Conservation (phyloP, 1,140 invertebrate species). For the Solenopsis fugax region DNA sequence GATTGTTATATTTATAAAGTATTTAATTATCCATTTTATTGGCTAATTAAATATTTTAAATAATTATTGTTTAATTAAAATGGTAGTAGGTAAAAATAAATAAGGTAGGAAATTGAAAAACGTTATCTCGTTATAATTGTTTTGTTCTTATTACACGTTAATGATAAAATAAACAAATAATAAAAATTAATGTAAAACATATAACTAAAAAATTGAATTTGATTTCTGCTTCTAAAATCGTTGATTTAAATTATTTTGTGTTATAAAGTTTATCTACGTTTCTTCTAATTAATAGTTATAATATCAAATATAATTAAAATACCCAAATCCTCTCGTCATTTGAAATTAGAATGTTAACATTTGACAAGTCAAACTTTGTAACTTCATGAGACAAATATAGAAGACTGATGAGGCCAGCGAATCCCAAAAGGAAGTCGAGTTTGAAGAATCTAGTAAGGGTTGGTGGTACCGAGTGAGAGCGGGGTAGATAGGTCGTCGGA, state of each 20-base stretch:
- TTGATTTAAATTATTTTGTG: background rate
- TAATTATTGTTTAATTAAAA: background rate
- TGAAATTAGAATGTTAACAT: background rate
- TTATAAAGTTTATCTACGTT: background rate
- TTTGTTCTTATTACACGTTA: background rate
- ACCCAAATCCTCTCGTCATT: background rate
- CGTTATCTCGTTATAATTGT: background rate
- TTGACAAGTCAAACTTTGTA: background rate
- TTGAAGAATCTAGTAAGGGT: constrained; percentile 45
- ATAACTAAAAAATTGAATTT: background rate
- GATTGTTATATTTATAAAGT: background rate
- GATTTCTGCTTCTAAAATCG: background rate
- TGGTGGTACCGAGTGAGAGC: constrained; percentile 17
- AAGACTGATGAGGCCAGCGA: background rate
- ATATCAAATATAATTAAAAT: background rate
- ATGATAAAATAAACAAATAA: background rate
- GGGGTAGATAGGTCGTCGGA: constrained; percentile 61
- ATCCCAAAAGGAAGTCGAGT: constrained; percentile 29
- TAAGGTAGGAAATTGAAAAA: too few species aligned
- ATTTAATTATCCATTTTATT: constrained; percentile 2
- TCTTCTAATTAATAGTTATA: background rate
- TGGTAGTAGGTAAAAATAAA: background rate
- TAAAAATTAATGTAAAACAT: background rate
- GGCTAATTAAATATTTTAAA: background rate
- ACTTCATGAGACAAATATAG: constrained; percentile 11